A percentile compares a stretch with the other conserved stretches of the same genome.
These are phyloP conservation scores for Cephalopachus bancanus DNA, from an alignment of 2,797 vertebrate species.

Conservation along the genomic window DNA sequence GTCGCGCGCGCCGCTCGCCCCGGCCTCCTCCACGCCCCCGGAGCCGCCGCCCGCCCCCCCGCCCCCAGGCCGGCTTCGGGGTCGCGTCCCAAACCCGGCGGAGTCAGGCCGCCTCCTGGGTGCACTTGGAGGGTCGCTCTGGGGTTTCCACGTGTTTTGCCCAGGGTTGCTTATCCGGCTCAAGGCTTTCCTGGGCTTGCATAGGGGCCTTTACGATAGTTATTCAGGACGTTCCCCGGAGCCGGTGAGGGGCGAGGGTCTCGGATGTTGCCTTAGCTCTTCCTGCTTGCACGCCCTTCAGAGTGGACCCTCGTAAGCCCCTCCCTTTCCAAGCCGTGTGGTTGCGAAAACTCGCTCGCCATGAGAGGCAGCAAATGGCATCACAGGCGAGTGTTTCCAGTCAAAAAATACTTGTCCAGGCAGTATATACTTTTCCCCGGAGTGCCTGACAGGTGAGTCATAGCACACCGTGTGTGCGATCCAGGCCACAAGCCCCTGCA, in stretches of 20 bases:
- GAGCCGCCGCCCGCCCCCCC: too few species aligned
- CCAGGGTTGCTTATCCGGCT: background rate
- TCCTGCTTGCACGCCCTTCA: background rate
- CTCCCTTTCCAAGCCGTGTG: conserved; percentile 61
- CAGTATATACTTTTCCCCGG: conserved; percentile 86
- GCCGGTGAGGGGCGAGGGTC: background rate
- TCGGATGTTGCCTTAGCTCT: conserved; percentile 38
- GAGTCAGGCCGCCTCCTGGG: background rate
- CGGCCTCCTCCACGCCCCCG: background rate
- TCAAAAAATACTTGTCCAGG: conserved; percentile 84
- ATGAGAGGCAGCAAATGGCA: conserved; percentile 79
- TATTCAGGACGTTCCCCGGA: background rate
- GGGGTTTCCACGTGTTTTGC: background rate
- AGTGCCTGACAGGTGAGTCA: conserved; percentile 89
- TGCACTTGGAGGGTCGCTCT: background rate
- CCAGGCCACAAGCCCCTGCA: conserved; percentile 80
- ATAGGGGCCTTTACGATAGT: background rate
- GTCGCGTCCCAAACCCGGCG: background rate
- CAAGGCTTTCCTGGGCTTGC: background rate
- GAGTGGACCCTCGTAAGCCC: conserved; percentile 58
- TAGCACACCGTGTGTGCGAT: conserved; percentile 74
- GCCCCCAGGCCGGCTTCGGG: background rate
- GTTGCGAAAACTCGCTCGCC: conserved; percentile 75
- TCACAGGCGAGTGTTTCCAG: conserved; percentile 81
- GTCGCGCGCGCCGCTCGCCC: background rate